Evolutionary conservation across 2,888 invertebrate genomes (phyloP).

Genomic region (Stenurella melanura): DNA sequence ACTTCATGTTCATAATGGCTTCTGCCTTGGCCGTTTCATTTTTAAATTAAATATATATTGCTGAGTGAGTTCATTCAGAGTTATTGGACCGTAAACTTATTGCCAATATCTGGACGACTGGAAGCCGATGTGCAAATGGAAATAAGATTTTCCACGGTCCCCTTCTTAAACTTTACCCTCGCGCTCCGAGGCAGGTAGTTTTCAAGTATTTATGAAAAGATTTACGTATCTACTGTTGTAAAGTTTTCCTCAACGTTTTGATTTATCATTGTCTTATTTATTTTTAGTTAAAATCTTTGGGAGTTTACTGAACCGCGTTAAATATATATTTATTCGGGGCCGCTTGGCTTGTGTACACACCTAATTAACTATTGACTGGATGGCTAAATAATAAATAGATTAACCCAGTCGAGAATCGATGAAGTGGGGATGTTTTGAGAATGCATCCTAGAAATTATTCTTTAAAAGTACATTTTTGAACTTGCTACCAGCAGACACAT

Average conservation of each 20-base stretch:
- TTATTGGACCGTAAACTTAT: not conserved
- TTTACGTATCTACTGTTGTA: not conserved
- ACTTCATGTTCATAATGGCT: not conserved
- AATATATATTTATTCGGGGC: not conserved
- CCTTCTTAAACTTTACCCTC: not conserved
- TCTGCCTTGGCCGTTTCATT: not conserved
- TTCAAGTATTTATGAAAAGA: slow-evolving; percentile 3
- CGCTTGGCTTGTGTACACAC: too few species aligned
- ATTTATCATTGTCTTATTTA: not conserved
- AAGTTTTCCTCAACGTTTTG: not conserved
- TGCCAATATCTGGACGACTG: not conserved
- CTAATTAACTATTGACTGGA: too few species aligned
- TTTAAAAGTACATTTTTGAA: too few species aligned
- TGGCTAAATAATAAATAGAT: too few species aligned
- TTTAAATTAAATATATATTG: slow-evolving; percentile 1
- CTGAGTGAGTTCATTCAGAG: not conserved
- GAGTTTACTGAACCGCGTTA: not conserved
- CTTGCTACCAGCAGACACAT: too few species aligned
- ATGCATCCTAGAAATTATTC: too few species aligned
- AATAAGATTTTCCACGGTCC: not conserved
- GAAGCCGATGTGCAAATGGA: slow-evolving; percentile 2
- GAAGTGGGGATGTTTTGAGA: too few species aligned
- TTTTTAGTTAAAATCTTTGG: not conserved
- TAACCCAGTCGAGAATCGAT: too few species aligned
- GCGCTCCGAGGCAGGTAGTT: not conserved